phyloP scores from a whole-genome alignment of 2,888 invertebrate species.

The Hylaea fasciaria region DNA sequence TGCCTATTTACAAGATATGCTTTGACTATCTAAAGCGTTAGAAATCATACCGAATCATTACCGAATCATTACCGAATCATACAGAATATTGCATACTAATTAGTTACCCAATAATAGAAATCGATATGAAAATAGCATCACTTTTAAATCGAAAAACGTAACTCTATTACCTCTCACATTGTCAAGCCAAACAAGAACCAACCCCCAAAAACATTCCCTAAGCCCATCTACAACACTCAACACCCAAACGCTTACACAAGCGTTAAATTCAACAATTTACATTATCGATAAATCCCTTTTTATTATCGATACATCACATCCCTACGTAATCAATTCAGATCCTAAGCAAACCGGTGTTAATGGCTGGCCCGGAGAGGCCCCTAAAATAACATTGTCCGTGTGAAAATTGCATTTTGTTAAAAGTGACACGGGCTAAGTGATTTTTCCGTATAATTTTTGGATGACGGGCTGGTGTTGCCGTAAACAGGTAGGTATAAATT shows the following conservation, averaged over 20 bases:
- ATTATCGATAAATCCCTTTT: conserved; percentile 27
- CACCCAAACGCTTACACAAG: conserved; percentile 12
- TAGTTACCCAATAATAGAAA: too few species aligned
- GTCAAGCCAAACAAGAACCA: too few species aligned
- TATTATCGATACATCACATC: conserved; percentile 28
- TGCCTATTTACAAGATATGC: too few species aligned
- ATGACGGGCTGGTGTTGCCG: background rate
- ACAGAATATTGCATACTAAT: too few species aligned
- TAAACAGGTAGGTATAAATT: too few species aligned
- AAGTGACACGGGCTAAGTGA: conserved; percentile 36
- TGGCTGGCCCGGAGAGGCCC: conserved; percentile 27
- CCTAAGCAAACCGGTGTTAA: conserved; percentile 44
- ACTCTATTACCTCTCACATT: too few species aligned
- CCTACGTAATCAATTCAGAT: conserved; percentile 40
- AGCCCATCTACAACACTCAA: background rate
- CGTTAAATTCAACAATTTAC: background rate
- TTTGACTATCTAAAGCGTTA: too few species aligned
- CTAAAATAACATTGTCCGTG: conserved; percentile 39
- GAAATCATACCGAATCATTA: too few species aligned
- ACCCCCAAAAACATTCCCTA: too few species aligned
- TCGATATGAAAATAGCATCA: too few species aligned
- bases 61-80: too few species aligned
- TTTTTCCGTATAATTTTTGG: conserved; percentile 28
- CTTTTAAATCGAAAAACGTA: too few species aligned
- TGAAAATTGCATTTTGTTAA: conserved; percentile 43